Conservation (phyloP, 2,797 vertebrate genomes). For the Chaetodon trifasciatus region DNA sequence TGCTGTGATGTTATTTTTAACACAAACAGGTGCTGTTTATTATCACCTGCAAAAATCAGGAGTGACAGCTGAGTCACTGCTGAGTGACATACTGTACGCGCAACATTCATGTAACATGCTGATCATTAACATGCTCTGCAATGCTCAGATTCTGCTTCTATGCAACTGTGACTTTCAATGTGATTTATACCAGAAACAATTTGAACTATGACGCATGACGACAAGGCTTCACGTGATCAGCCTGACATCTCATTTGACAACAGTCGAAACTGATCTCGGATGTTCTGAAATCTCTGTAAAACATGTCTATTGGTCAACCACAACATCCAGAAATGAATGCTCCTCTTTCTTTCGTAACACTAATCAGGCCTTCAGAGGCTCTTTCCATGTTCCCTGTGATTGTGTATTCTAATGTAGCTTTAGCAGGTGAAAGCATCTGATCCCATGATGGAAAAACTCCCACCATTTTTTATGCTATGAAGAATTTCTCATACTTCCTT, state of each 20-base stretch:
- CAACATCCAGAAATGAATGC: constrained; percentile 1
- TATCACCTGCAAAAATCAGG: neutral
- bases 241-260: neutral
- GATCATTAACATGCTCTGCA: neutral
- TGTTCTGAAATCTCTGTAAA: neutral
- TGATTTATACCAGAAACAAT: neutral
- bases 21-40: neutral
- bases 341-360: neutral
- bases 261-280: neutral
- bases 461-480: constrained; percentile 2
- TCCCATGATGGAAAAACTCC: constrained; percentile 23
- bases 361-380: constrained; percentile 5
- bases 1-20: neutral
- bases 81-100: too few species aligned
- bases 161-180: neutral
- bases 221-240: neutral
- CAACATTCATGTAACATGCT: neutral
- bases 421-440: neutral
- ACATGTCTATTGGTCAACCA: neutral
- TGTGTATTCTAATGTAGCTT: neutral
- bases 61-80: neutral
- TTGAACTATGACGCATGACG: neutral
- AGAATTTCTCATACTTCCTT: constrained; percentile 1
- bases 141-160: neutral
- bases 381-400: constrained; percentile 18